Evolutionary conservation across 2,797 vertebrate species (phyloP), one percentile per base, ranked within the genome.

Genomic region (Adrianichthys oophorus): DNA sequence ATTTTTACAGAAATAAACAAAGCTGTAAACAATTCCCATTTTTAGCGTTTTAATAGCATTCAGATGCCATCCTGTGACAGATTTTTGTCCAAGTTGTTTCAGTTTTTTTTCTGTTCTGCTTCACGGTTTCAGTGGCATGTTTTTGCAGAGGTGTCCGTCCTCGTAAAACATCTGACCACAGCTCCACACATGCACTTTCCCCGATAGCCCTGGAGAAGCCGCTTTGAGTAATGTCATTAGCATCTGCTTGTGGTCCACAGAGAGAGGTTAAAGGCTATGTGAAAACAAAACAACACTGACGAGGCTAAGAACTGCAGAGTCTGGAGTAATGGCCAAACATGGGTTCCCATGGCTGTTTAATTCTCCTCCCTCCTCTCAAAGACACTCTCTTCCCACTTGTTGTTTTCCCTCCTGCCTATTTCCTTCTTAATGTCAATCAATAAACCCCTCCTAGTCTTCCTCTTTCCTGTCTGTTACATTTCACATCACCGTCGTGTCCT

Each of bases 201-300:
- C 58, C 54, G 60, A 68, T 29, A 69, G 53, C 37, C 70, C 15
- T 1, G 70, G 4, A 47, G 54, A 46, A 54, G 42, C 56, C 45
- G 51, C 52, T 42, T 57, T 50, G 59, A 78, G 75, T 68, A 68
- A 55, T 42, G 14, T 65, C 71, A 56, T 62, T 56, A 64, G 56
- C 83, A 76, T 73, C 59, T 81, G 83, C 67, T 78, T 71, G 79
- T n/a, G 47, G 70, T 69, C 73, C 59, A 7, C 58, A 4, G 60
- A 16, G 61, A 16, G 41, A 76, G 76, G 85, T 69, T 65, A 76
- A 72, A 75, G 75, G 76, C 69, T 72, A 59, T 72, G 76, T 69
- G 73, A 85, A 80, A 78, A 80, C 70, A 78, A 66, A 85, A 72
- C 67, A 72, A 70, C 70, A 68, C 48, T 47, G 62, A 75, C 10